Evolutionary conservation across 64 coral and sea anemone genomes (phyloP), one percentile per base, ranked within the genome.

Genomic region (Stichodactyla helianthus): DNA sequence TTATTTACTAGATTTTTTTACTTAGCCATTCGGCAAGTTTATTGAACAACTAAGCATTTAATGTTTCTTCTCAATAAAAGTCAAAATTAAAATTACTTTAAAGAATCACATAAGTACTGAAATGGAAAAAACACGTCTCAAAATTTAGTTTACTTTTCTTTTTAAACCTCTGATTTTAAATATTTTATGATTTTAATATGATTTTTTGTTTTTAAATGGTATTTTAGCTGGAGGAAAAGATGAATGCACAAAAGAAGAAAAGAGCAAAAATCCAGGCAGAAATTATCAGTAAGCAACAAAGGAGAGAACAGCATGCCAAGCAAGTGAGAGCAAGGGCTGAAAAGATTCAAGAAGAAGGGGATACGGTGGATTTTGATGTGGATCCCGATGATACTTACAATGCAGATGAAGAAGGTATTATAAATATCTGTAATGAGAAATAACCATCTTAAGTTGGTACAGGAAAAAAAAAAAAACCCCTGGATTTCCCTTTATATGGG

Each of bases 311-410:
- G 55, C 93, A 83, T 78, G 95, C 95, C 7, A 91, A 84, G 50
- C 87, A 74, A 77, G 95, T 97, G 63, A 79, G 89, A 50, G 82
- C 59, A 23, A 97, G 85, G 31, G 95, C 95, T 52, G 71, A 90
- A 84, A 53, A 77, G 61, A 85, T 96, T 54, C 62, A 89, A 52
- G 94, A 95, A 5, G 87, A 91, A 2, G 89, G 90, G 0, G 95
- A 97, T 78, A 77, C 76, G 6, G 86, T 77, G 23, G 87, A 84
- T 50, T 79, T 97, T 57, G 79, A 83, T 50, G 62, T 97, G 11
- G 92, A 97, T 83, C 92, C 58, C 51, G 95, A 97, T 89, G 89
- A 93, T 52, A 93, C 82, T 17, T 97, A 91, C 77, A 97, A 97
- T 91, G 92, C 86, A 54, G 89, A 83, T 44, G 89, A 93, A 26